Base-by-base conservation (phyloP, 1,140 invertebrate genomes). In the Laodelphax striatellus region DNA sequence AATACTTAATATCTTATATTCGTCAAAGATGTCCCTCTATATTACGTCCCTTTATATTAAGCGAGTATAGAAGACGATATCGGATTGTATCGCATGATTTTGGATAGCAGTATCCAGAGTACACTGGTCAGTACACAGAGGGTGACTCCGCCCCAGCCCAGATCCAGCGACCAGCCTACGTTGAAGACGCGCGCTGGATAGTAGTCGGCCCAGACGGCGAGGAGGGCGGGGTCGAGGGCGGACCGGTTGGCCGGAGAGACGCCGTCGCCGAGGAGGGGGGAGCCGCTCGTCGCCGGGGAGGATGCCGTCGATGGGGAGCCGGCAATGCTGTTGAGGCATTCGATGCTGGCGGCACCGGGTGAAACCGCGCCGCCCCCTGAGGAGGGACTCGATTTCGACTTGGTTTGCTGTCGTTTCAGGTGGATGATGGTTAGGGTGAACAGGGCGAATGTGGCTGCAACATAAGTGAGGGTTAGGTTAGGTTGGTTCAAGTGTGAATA, bases 371-470 rank as follows among this genome's bases (percentile, higher is more conserved):
- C n/a, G n/a, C n/a, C n/a, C n/a, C n/a, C n/a, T n/a, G 58, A 38
- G 34, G 34, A 9, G 34, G 34, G 24, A n/a, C n/a, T n/a, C 28
- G 4, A 31, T 38, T 38, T 38, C 1, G 34, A 13, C 22, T 69
- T 80, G 9, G 82, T 82, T 66, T 89, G 86, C 50, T 83, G 79
- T 11, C 90, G 77, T 70, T 94, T 94, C 71, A 90, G 90, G 69
- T 93, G 86, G 67, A 93, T 92, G 70, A 94, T 94, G 73, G 87
- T 88, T 53, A 94, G 73, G 0, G 89, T 91, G 73, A 94, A 94
- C 53, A 91, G 79, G 28, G 88, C 88, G 69, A 94, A 94, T 0
- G 89, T 82, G 28, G 88, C 89, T 92, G 78, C 10, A 80, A 82
- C 65, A 67, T 62, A 66, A 60, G n/a, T n/a, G n/a, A n/a, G n/a